A percentile compares a stretch with the other conserved stretches of the same genome.
Evolutionary conservation across 2,113 vertebrate species (phyloP).

Genomic region (Delphinus delphis): DNA sequence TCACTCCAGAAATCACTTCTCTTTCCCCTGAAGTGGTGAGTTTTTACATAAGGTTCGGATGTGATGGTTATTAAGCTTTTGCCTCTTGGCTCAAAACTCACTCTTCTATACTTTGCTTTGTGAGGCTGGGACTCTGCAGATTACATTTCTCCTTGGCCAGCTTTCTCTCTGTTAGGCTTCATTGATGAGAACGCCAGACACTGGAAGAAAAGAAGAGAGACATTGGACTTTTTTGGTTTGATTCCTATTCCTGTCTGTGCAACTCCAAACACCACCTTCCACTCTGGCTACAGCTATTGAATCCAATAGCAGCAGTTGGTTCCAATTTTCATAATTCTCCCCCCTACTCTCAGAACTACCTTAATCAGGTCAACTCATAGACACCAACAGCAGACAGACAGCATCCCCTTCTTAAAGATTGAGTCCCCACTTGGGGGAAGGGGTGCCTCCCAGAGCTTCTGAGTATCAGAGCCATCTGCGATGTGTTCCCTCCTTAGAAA

Average conservation of each 20-base stretch:
- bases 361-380: not conserved
- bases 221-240: not conserved
- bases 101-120: not conserved
- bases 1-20: not conserved
- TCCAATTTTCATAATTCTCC: not conserved
- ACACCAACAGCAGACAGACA: accelerated
- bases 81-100: not conserved
- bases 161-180: not conserved
- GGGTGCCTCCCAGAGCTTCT: not conserved
- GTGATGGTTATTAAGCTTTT: not conserved
- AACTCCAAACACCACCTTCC: not conserved
- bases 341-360: not conserved
- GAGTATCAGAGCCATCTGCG: not conserved
- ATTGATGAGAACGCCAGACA: not conserved
- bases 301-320: not conserved
- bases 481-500: not conserved
- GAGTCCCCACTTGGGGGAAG: not conserved
- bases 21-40: not conserved
- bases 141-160: not conserved
- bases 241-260: not conserved
- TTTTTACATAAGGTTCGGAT: not conserved
- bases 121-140: not conserved
- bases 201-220: not conserved
- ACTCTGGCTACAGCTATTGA: no score
- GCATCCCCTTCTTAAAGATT: not conserved